These are phyloP conservation scores for Pseudochirops cupreus DNA, from an alignment of 2,797 vertebrate genomes.

Conservation along the genomic window DNA sequence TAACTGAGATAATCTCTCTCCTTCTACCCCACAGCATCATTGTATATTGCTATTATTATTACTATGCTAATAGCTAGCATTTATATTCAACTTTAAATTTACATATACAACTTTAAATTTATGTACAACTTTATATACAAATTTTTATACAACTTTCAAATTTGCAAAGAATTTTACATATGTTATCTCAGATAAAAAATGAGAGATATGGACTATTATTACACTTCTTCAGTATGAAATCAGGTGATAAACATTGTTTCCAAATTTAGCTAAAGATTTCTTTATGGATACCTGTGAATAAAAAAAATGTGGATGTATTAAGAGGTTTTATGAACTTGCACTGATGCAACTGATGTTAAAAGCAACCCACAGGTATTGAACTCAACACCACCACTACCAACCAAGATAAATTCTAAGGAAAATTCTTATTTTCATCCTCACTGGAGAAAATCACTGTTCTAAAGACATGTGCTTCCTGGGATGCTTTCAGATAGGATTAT, in stretches of 20 bases:
- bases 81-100: neutral
- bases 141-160: neutral
- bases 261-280: neutral
- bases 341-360: constrained; percentile 45
- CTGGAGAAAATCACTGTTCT: neutral
- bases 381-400: constrained; percentile 1
- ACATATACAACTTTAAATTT: neutral
- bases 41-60: neutral
- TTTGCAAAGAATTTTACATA: neutral
- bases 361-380: neutral
- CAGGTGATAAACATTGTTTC: neutral
- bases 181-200: neutral
- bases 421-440: constrained; percentile 10
- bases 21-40: neutral
- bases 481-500: neutral
- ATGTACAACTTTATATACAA: neutral
- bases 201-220: neutral
- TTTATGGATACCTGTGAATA: neutral
- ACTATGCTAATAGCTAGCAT: neutral
- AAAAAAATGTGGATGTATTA: neutral
- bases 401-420: constrained; percentile 6
- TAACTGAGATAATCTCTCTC: neutral
- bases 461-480: neutral
- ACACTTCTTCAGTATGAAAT: neutral
- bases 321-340: neutral